Conservation (phyloP, 2,797 vertebrate species). For the Chrosomus eos region DNA sequence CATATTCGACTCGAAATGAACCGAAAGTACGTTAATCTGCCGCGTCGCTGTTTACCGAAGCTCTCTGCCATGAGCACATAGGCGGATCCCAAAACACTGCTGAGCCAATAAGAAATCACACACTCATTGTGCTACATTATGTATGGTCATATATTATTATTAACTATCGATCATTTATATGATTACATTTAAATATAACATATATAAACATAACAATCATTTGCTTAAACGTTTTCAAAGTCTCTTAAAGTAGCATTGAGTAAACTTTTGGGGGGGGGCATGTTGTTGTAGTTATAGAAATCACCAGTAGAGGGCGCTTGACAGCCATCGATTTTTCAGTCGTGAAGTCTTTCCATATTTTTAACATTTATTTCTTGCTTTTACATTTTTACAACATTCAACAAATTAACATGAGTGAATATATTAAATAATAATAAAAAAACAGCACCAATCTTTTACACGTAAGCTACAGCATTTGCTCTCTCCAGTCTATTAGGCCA, state of each 20-base stretch:
- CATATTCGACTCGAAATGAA: neutral
- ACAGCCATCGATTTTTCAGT: neutral
- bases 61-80: neutral
- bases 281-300: neutral
- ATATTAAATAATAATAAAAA: neutral
- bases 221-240: neutral
- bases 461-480: constrained; percentile 28
- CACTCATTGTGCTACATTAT: neutral
- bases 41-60: constrained; percentile 27
- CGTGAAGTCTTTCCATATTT: neutral
- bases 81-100: neutral
- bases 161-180: neutral
- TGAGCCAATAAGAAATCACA: constrained; percentile 9
- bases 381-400: constrained; percentile 25
- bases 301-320: neutral
- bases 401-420: neutral
- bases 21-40: neutral
- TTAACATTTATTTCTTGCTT: constrained; percentile 27
- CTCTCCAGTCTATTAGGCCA: neutral
- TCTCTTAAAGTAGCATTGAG: neutral
- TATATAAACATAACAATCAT: neutral
- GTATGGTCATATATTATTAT: neutral
- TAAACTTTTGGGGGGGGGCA: neutral
- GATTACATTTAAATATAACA: neutral
- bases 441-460: constrained; percentile 22